A percentile compares a stretch with the other conserved stretches of the same genome.
phyloP scores from a whole-genome alignment of 64 coral and sea anemone genomes.

The Orbicella faveolata region DNA sequence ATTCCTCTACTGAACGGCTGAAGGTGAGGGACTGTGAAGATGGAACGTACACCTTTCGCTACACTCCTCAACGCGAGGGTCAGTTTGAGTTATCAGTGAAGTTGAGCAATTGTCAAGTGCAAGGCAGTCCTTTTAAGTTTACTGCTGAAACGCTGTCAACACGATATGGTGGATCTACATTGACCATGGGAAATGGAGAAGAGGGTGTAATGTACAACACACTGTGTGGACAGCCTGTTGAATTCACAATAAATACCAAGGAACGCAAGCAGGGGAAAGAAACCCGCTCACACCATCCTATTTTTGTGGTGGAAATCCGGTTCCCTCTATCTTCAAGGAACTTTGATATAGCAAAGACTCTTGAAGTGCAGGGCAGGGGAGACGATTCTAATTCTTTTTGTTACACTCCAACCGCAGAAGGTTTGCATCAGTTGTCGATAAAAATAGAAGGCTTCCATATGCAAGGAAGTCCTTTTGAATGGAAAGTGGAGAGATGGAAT shows the following conservation, averaged over 20 bases:
- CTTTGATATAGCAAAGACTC: too few species aligned
- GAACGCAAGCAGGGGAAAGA: not conserved
- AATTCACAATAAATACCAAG: not conserved
- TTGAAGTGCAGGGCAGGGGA: not conserved
- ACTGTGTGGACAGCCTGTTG: not conserved
- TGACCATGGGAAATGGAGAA: not conserved
- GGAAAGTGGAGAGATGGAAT: too few species aligned
- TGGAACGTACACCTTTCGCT: not conserved
- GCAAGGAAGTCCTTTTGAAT: too few species aligned
- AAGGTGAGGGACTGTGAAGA: not conserved
- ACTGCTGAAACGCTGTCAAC: not conserved
- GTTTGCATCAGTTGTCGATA: too few species aligned
- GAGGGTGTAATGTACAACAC: constrained; percentile 20
- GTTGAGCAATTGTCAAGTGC: not conserved
- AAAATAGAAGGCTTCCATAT: too few species aligned
- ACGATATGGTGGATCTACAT: not conserved
- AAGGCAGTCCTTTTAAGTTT: not conserved
- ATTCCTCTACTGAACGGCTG: not conserved
- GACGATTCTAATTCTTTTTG: too few species aligned
- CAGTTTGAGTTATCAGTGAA: not conserved
- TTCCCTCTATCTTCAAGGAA: too few species aligned
- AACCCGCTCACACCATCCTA: not conserved
- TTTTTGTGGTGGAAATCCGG: not conserved
- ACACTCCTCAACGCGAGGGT: not conserved
- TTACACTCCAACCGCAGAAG: too few species aligned